A percentile compares a stretch with the other conserved stretches of the same genome.
Evolutionary conservation across 2,113 vertebrate species (phyloP).

Genomic region (Xiphophorus maculatus): DNA sequence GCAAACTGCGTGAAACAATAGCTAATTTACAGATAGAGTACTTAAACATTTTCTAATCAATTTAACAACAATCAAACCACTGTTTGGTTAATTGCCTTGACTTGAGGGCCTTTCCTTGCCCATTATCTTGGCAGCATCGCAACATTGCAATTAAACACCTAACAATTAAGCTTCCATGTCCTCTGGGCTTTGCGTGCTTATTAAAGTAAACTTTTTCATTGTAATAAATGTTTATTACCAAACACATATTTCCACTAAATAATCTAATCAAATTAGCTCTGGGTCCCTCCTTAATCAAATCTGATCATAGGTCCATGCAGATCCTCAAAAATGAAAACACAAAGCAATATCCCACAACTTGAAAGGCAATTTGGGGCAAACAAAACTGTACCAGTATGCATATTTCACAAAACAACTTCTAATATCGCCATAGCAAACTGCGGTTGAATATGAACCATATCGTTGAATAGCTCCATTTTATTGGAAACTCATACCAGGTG

Average conservation of each 20-base stretch:
- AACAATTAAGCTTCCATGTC: constrained; percentile 81
- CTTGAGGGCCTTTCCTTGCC: constrained; percentile 81
- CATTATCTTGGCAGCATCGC: constrained; percentile 81
- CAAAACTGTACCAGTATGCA: constrained; percentile 40
- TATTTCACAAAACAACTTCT: constrained; percentile 73
- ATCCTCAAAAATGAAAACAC: constrained; percentile 72
- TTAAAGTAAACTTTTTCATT: constrained; percentile 82
- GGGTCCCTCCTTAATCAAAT: constrained; percentile 75
- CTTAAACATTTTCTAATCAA: constrained; percentile 83
- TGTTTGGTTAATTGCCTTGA: constrained; percentile 81
- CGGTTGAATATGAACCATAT: constrained; percentile 34
- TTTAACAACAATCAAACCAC: constrained; percentile 82
- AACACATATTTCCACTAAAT: constrained; percentile 75
- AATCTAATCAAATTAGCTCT: constrained; percentile 80
- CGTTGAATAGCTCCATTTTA: constrained; percentile 17
- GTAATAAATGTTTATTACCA: constrained; percentile 79
- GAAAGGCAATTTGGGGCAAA: constrained; percentile 61
- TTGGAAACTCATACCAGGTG: constrained; percentile 43
- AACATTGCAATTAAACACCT: constrained; percentile 81
- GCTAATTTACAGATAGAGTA: constrained; percentile 75
- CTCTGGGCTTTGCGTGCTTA: constrained; percentile 77
- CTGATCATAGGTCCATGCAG: constrained; percentile 73
- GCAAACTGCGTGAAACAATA: constrained; percentile 72
- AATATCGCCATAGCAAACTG: constrained; percentile 56
- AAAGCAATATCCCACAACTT: constrained; percentile 66